Conservation (phyloP, 2,888 invertebrate genomes). For the Clusia tigrina region DNA sequence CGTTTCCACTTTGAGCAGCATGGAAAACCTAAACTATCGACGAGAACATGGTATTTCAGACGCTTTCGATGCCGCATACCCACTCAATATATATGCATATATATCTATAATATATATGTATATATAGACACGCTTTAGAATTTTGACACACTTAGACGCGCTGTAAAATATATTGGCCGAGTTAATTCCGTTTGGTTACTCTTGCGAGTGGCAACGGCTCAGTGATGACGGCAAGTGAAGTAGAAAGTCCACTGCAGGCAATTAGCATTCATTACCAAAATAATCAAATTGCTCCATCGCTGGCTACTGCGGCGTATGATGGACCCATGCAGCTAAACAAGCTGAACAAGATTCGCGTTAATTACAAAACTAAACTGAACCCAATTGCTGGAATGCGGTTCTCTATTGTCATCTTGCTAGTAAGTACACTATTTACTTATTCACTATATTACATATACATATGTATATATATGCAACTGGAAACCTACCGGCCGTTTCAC, state of each 20-base stretch:
- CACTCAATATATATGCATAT: too few species aligned
- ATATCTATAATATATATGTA: too few species aligned
- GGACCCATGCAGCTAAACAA: background rate
- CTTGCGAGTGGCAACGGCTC: background rate
- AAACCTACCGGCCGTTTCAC: too few species aligned
- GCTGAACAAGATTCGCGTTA: slow-evolving; percentile 43
- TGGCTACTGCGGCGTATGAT: background rate
- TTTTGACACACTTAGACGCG: slow-evolving; percentile 53
- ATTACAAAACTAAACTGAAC: too few species aligned
- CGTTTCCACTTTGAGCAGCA: slow-evolving; percentile 48
- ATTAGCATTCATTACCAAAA: slow-evolving; percentile 60
- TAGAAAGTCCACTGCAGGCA: slow-evolving; percentile 54
- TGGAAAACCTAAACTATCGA: slow-evolving; percentile 12
- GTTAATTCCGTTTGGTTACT: slow-evolving; percentile 31
- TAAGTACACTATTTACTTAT: too few species aligned
- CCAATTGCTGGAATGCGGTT: too few species aligned
- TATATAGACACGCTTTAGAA: slow-evolving; percentile 27
- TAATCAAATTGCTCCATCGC: slow-evolving; percentile 45
- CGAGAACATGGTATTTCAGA: too few species aligned
- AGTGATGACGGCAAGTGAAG: slow-evolving; percentile 49
- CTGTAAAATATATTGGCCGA: slow-evolving; percentile 26
- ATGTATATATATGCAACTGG: too few species aligned
- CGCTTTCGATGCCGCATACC: background rate
- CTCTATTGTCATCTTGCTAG: too few species aligned
- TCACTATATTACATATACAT: too few species aligned